Evolutionary conservation across 37 sponge, comb jelly and placozoan species (phyloP).

Genomic region (Amphimedon queenslandica): DNA sequence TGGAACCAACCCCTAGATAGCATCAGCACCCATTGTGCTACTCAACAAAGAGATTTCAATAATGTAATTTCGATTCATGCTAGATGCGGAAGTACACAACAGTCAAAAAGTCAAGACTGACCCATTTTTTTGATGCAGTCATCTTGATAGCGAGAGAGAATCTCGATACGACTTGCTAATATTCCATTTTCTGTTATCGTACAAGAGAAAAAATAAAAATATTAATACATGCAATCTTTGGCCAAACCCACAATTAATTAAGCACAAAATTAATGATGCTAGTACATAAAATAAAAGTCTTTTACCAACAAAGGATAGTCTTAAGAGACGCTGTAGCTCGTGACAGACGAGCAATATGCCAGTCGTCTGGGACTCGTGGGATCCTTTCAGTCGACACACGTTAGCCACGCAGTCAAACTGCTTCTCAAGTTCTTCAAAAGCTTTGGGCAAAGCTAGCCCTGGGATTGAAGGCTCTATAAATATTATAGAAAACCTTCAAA

Average conservation of each 20-base stretch:
- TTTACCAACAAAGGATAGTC: slow-evolving; percentile 66
- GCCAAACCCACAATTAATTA: no score
- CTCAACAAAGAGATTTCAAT: no score
- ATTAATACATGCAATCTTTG: no score
- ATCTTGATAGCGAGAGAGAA: slow-evolving; percentile 36
- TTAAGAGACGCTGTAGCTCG: slow-evolving; percentile 59
- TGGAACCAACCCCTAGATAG: no score
- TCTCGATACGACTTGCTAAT: slow-evolving; percentile 61
- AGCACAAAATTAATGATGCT: no score
- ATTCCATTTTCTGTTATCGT: slow-evolving; percentile 56
- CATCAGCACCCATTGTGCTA: no score
- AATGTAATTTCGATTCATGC: no score
- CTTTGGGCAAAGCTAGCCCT: slow-evolving; percentile 51
- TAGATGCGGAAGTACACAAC: no score
- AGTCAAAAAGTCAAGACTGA: no score
- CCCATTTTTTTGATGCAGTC: slow-evolving; percentile 41
- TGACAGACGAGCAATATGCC: slow-evolving; percentile 54
- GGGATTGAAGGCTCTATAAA: slow-evolving; percentile 37
- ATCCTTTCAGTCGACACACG: slow-evolving; percentile 34
- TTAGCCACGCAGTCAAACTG: slow-evolving; percentile 44
- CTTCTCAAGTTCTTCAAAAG: slow-evolving; percentile 44
- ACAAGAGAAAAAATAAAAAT: not conserved
- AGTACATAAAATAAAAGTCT: not conserved
- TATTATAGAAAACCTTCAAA: slow-evolving; percentile 10
- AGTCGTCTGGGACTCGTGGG: slow-evolving; percentile 35